Conservation (phyloP, 2,797 vertebrate genomes). For the Hyperoplus immaculatus region DNA sequence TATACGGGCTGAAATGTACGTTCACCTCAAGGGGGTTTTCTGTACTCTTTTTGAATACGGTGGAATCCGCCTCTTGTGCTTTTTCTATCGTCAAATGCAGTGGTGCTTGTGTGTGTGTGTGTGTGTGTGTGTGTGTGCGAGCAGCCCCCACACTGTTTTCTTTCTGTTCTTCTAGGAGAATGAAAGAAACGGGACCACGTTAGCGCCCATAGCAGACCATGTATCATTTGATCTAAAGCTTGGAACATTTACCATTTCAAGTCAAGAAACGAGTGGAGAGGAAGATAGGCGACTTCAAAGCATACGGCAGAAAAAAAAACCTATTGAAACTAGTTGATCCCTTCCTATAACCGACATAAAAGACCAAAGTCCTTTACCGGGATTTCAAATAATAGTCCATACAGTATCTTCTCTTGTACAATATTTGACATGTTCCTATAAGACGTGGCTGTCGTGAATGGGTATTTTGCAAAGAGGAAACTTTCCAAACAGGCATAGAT, state of each 20-base stretch:
- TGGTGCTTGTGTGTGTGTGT: too few species aligned
- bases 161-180: constrained; percentile 19
- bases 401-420: not conserved
- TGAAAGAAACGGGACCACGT: constrained; percentile 18
- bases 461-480: constrained; percentile 22
- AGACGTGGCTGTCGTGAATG: constrained; percentile 23
- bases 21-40: constrained; percentile 42
- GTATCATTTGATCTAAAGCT: constrained; percentile 44
- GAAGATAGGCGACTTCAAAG: constrained; percentile 41
- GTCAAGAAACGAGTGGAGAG: constrained; percentile 11
- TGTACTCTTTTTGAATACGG: constrained; percentile 40
- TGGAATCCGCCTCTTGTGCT: constrained; percentile 34
- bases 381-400: not conserved
- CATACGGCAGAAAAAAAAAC: constrained; percentile 15
- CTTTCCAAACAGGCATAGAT: constrained; percentile 35
- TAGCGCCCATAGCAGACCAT: constrained; percentile 3
- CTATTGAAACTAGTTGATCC: constrained; percentile 17
- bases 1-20: constrained; percentile 38
- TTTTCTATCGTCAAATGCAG: too few species aligned
- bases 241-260: constrained; percentile 23
- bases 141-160: constrained; percentile 8
- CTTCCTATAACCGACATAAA: constrained; percentile 20
- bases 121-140: too few species aligned
- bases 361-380: constrained; percentile 22
- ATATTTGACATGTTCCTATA: constrained; percentile 5